Conservation (phyloP, 2,888 invertebrate genomes). For the Ophioninae sp. region DNA sequence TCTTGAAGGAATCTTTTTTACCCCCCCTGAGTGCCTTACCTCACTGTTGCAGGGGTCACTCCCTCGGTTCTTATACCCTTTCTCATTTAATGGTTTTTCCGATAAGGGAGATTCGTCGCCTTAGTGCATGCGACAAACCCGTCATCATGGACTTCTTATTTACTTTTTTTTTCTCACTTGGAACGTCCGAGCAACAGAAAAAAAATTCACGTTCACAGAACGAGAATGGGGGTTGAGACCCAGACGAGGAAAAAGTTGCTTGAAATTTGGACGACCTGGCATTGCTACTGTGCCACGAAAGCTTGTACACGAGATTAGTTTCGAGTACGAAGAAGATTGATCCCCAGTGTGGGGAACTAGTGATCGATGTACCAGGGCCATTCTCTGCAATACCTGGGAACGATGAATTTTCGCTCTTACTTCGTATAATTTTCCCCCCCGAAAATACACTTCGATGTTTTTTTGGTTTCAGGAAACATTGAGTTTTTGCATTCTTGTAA, state of each 20-base stretch:
- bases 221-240: neutral
- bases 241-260: conserved; percentile 23
- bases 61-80: conserved; percentile 15
- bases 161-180: neutral
- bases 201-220: conserved; percentile 6
- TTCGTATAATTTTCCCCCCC: neutral
- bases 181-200: neutral
- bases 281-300: conserved; percentile 13
- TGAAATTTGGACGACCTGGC: conserved; percentile 22
- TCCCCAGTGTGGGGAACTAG: conserved; percentile 28
- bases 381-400: neutral
- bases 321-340: conserved; percentile 59
- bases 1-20: conserved; percentile 35
- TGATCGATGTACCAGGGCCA: conserved; percentile 21
- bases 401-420: neutral
- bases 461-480: neutral
- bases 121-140: conserved; percentile 1
- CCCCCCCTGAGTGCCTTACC: conserved; percentile 19
- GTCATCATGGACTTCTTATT: conserved; percentile 2
- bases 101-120: conserved; percentile 20
- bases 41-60: conserved; percentile 2
- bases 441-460: neutral
- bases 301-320: conserved; percentile 56
- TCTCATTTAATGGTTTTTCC: conserved; percentile 43
- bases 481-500: neutral